Conservation (phyloP, 92 coral and sea anemone species). For the Nematostella vectensis region DNA sequence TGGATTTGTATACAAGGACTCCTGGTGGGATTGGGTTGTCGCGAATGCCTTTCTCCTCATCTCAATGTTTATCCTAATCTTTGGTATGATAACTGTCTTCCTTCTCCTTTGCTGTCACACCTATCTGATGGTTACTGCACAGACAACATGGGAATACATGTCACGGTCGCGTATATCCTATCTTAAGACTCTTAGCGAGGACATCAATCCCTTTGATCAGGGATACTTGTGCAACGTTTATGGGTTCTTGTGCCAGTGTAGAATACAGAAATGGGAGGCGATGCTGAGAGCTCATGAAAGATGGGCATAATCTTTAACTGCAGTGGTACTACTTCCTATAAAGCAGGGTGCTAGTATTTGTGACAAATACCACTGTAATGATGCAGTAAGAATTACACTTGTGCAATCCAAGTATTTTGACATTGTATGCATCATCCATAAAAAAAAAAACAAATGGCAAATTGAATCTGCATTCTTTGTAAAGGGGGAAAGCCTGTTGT, state of each 20-base stretch:
- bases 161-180: slow-evolving; percentile 96
- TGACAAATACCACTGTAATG: too few relatives aligned
- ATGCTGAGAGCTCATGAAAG: slow-evolving; percentile 62
- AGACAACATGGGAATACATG: slow-evolving; percentile 99
- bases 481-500: too few relatives aligned
- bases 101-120: slow-evolving; percentile 87
- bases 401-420: too few relatives aligned
- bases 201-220: slow-evolving; percentile 94
- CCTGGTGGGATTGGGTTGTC: slow-evolving; percentile 87
- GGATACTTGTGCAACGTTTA: slow-evolving; percentile 80
- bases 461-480: too few relatives aligned
- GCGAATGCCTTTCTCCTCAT: slow-evolving; percentile 67
- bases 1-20: slow-evolving; percentile 72
- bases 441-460: too few relatives aligned
- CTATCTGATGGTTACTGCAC: slow-evolving; percentile 84
- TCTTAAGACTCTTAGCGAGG: slow-evolving; percentile 85
- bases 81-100: slow-evolving; percentile 67
- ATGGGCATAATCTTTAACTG: slow-evolving; percentile 84
- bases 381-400: too few relatives aligned
- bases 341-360: too few relatives aligned
- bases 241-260: slow-evolving; percentile 76
- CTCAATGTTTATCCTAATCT: slow-evolving; percentile 63
- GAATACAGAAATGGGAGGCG: slow-evolving; percentile 90
- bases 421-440: too few relatives aligned
- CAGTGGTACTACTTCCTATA: not conserved